phyloP scores from a whole-genome alignment of 2,113 vertebrate species.

The Naja naja region DNA sequence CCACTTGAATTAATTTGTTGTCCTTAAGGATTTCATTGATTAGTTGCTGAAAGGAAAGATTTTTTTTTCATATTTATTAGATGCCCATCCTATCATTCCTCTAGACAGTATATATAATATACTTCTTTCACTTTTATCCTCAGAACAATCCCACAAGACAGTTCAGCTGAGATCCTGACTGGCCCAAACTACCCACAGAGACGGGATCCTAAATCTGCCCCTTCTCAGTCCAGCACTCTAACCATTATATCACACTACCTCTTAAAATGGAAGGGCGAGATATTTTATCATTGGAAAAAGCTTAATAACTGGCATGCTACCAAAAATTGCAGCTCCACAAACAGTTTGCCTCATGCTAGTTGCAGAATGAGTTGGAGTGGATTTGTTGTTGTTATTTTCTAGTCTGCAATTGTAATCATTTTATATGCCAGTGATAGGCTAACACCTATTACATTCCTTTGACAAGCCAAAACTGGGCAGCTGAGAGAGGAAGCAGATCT shows the following conservation, averaged over 20 bases:
- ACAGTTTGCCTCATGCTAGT: neutral
- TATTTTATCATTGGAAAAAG: neutral
- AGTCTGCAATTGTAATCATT: neutral
- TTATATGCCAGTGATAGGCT: neutral
- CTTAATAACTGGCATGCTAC: neutral
- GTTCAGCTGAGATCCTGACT: neutral
- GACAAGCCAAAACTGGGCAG: neutral
- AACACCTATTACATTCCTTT: neutral
- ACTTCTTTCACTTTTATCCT: neutral
- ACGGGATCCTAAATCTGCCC: neutral
- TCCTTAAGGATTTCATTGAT: neutral
- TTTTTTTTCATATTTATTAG: neutral
- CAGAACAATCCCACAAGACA: neutral
- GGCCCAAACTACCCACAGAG: neutral
- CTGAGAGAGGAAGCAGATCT: neutral
- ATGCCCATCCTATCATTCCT: neutral
- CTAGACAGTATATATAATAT: neutral
- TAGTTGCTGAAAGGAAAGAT: neutral
- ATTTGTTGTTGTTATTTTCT: neutral
- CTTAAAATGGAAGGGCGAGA: neutral
- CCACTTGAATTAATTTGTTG: neutral
- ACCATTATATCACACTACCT: neutral
- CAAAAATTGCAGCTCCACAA: neutral
- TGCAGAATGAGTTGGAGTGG: neutral
- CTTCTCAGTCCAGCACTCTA: neutral